A percentile compares a stretch with the other conserved stretches of the same genome.
These are phyloP conservation scores for Mellilla xanthometata DNA, from an alignment of 2,888 invertebrate genomes.

Conservation along the genomic window DNA sequence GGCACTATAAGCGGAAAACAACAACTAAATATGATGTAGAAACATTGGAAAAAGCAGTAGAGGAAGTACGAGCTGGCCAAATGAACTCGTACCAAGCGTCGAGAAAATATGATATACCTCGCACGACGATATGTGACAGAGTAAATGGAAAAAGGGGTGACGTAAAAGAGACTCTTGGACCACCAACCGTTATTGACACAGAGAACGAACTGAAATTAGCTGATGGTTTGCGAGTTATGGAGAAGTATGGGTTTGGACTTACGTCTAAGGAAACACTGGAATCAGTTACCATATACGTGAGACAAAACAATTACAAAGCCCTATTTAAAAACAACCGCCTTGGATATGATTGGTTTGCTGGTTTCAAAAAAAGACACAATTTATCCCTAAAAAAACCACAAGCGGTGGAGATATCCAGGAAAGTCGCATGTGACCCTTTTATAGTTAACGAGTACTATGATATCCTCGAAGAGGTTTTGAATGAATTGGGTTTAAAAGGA, in stretches of 20 bases:
- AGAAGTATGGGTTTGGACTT: neutral
- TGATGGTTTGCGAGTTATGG: neutral
- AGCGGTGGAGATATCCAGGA: slow-evolving; percentile 29
- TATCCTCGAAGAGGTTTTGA: slow-evolving; percentile 16
- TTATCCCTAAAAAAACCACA: slow-evolving; percentile 28
- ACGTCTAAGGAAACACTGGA: neutral
- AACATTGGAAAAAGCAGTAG: slow-evolving; percentile 1
- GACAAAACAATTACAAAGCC: neutral
- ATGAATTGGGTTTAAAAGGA: slow-evolving; percentile 21
- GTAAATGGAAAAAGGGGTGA: neutral
- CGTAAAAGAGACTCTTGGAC: neutral
- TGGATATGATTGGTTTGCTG: neutral
- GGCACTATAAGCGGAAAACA: slow-evolving; percentile 3
- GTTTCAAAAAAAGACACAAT: slow-evolving; percentile 13
- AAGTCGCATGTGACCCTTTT: slow-evolving; percentile 29
- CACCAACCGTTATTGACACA: neutral
- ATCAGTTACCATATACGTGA: neutral
- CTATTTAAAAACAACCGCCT: neutral
- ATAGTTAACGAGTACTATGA: slow-evolving; percentile 27
- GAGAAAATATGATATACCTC: neutral
- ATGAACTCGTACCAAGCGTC: neutral
- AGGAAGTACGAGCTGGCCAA: neutral
- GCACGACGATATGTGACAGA: neutral
- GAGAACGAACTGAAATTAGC: neutral
- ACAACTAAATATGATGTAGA: neutral